A percentile compares a stretch with the other conserved stretches of the same genome.
Evolutionary conservation across 2,113 vertebrate genomes (phyloP).

Genomic region (Mirza zaza): DNA sequence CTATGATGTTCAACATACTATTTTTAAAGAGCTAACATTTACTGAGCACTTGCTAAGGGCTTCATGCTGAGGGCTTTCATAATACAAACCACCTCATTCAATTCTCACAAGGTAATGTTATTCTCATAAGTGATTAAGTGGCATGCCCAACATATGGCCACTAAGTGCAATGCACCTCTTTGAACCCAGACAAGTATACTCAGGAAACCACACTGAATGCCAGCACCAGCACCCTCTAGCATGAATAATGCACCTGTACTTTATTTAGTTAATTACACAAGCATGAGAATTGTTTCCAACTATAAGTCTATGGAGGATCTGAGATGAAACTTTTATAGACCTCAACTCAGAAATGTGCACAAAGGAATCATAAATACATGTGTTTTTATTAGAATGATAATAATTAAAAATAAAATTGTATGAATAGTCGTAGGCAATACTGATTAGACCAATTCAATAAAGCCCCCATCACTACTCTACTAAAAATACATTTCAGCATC

Average conservation of each 20-base stretch:
- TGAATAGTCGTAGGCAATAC: constrained; percentile 57
- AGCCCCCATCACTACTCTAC: constrained; percentile 61
- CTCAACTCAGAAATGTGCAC: neutral
- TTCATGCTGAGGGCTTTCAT: neutral
- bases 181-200: neutral
- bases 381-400: constrained; percentile 56
- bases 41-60: neutral
- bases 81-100: neutral
- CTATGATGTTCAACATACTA: neutral
- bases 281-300: neutral
- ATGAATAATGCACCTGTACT: neutral
- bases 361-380: neutral
- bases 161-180: neutral
- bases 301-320: constrained; percentile 33
- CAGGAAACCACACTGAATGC: neutral
- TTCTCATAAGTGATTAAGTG: neutral
- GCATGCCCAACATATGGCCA: neutral
- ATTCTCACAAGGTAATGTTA: neutral
- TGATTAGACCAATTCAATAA: constrained; percentile 74
- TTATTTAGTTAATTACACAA: neutral
- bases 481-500: constrained; percentile 73
- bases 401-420: constrained; percentile 75
- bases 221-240: neutral
- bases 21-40: neutral
- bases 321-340: neutral